Conservation (phyloP, 2,113 vertebrate species). For the Sterna hirundo region DNA sequence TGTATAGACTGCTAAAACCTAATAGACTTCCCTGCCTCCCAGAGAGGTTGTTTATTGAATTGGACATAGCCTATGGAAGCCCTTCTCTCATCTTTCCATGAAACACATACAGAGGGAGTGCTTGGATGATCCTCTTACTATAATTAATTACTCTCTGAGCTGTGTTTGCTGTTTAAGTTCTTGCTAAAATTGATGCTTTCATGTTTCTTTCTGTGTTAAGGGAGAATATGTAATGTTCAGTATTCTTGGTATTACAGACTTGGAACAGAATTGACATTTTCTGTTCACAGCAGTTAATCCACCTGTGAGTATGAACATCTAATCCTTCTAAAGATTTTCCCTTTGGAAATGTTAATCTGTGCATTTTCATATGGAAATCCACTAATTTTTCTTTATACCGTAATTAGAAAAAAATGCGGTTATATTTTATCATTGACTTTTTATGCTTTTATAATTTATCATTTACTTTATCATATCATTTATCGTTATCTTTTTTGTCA, state of each 20-base stretch:
- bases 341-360: constrained; percentile 32
- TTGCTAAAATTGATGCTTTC: not conserved
- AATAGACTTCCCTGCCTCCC: not conserved
- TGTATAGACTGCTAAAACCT: not conserved
- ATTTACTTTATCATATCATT: not conserved
- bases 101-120: not conserved
- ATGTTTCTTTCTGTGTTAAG: not conserved
- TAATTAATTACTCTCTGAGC: constrained; percentile 9
- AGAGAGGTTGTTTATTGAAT: not conserved
- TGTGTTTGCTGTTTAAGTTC: not conserved
- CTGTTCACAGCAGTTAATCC: constrained; percentile 18
- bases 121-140: not conserved
- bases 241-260: not conserved
- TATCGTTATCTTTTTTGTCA: not conserved
- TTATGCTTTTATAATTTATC: not conserved
- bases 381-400: not conserved
- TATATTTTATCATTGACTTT: not conserved
- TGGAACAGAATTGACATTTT: constrained; percentile 18
- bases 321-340: constrained; percentile 56
- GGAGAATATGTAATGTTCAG: not conserved
- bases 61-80: not conserved
- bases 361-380: not conserved
- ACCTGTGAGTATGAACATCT: constrained; percentile 14
- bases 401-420: not conserved
- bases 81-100: not conserved